Evolutionary conservation across 1,140 invertebrate species (phyloP).

Genomic region (Lucilia sericata): DNA sequence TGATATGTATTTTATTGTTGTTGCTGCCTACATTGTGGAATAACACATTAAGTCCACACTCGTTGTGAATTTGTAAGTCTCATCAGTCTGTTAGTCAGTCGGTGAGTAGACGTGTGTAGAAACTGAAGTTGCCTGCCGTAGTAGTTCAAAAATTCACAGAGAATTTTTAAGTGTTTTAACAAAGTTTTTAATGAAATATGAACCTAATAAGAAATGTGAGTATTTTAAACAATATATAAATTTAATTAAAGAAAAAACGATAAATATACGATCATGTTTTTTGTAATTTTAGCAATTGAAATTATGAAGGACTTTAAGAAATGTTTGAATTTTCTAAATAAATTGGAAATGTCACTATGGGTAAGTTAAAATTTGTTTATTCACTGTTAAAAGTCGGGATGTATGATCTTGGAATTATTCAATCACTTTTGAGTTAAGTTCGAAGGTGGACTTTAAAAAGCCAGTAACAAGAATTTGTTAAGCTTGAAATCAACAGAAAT

Average conservation of each 20-base stretch:
- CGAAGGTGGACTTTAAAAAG: no score
- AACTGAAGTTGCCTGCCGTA: conserved; percentile 30
- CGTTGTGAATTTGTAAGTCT: conserved; percentile 21
- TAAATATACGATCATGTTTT: neutral
- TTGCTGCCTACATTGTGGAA: neutral
- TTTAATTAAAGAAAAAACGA: neutral
- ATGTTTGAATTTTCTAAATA: neutral
- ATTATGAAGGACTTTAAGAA: neutral
- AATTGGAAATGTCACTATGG: neutral
- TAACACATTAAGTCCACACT: conserved; percentile 33
- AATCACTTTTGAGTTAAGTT: no score
- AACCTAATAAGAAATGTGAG: neutral
- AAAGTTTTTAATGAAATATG: neutral
- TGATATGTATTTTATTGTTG: neutral
- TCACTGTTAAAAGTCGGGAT: no score
- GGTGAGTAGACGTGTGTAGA: neutral
- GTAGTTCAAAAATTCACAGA: neutral
- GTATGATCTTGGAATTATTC: no score
- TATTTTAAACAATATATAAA: neutral
- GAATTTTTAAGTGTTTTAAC: neutral
- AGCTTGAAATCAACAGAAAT: no score
- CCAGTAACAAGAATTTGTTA: no score
- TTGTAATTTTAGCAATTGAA: neutral
- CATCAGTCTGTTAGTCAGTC: conserved; percentile 40
- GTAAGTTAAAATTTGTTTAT: neutral